Evolutionary conservation across 2,113 vertebrate genomes (phyloP).

Genomic region (Falcunculus frontatus): DNA sequence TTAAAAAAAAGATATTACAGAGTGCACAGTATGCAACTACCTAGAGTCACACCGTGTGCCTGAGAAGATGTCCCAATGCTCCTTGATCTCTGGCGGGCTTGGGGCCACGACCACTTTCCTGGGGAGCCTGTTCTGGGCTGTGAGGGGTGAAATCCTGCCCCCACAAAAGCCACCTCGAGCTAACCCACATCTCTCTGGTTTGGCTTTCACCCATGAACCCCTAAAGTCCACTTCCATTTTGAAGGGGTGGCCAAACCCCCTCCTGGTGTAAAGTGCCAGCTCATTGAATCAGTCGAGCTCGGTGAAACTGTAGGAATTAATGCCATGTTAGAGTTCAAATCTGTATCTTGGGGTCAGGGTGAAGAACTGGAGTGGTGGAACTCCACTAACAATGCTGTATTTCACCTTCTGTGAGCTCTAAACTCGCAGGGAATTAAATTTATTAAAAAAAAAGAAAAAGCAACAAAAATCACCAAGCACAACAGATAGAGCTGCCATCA

Average conservation of each 20-base stretch:
- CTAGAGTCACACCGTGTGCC: too few relatives aligned
- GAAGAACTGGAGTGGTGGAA: not conserved
- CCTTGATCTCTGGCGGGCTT: not conserved
- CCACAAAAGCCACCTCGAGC: not conserved
- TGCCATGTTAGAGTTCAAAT: not conserved
- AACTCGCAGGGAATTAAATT: not conserved
- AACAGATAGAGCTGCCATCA: constrained; percentile 44
- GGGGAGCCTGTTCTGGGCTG: not conserved
- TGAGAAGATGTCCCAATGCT: not conserved
- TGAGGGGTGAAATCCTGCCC: not conserved
- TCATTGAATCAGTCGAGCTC: not conserved
- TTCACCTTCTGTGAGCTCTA: not conserved
- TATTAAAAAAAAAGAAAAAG: too few relatives aligned
- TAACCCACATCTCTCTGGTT: not conserved
- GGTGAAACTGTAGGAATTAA: not conserved
- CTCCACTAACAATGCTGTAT: not conserved
- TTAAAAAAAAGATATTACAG: not conserved
- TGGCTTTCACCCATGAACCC: not conserved
- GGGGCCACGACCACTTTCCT: not conserved
- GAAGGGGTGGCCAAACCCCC: not conserved
- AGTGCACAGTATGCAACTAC: not conserved
- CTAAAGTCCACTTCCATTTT: not conserved
- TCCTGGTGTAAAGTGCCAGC: not conserved
- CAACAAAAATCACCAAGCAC: not conserved
- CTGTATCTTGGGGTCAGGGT: not conserved